Conservation (phyloP, 2,113 vertebrate species). For the Sterrhoptilus dennistouni region DNA sequence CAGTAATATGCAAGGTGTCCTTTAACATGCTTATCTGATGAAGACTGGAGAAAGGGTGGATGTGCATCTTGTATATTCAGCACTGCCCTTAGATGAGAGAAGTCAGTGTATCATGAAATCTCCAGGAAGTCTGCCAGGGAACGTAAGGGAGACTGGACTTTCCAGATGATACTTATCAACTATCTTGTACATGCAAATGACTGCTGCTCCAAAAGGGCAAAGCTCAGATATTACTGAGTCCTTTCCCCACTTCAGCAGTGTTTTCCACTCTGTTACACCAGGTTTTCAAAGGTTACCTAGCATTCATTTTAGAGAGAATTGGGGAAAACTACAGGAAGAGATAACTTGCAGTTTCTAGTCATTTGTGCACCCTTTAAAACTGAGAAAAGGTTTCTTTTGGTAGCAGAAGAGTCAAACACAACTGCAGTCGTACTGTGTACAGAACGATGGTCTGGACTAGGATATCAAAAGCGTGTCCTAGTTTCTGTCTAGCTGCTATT, state of each 20-base stretch:
- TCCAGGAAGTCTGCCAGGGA: conserved; percentile 8
- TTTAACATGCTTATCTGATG: background rate
- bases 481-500: background rate
- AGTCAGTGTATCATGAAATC: background rate
- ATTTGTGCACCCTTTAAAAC: background rate
- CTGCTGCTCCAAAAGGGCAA: background rate
- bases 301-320: background rate
- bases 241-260: background rate
- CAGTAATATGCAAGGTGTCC: background rate
- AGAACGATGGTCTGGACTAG: background rate
- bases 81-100: background rate
- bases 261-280: background rate
- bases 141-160: background rate
- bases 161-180: background rate
- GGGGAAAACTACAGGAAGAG: background rate
- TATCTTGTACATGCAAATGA: background rate
- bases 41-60: background rate
- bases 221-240: background rate
- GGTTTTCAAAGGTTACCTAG: background rate
- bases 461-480: background rate
- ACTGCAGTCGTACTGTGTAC: background rate
- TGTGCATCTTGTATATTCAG: background rate
- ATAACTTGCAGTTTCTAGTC: background rate
- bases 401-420: background rate
- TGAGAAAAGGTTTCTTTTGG: background rate